Evolutionary conservation across 1,140 invertebrate genomes (phyloP).

Genomic region (Danaus plexippus): DNA sequence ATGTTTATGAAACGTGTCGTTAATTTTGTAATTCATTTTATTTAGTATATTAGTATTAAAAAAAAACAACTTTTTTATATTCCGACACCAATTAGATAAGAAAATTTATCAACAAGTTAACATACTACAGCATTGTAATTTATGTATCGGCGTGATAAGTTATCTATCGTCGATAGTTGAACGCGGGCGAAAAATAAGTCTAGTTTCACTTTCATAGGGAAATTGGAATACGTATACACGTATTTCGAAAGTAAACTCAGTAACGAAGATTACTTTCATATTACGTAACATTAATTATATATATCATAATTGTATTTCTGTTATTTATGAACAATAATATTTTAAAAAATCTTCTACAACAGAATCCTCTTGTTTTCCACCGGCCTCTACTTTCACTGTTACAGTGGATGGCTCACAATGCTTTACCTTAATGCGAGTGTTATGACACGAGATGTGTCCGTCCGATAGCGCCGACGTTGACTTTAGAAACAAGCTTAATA

Average conservation of each 20-base stretch:
- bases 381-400: constrained; percentile 14
- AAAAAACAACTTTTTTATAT: too few species aligned
- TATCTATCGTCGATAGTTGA: constrained; percentile 15
- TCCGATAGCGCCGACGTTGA: constrained; percentile 34
- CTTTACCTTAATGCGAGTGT: constrained; percentile 42
- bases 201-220: constrained; percentile 21
- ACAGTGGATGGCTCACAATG: constrained; percentile 27
- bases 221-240: constrained; percentile 14
- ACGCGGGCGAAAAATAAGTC: constrained; percentile 21
- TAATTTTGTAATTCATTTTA: too few species aligned
- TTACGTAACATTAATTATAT: constrained; percentile 10
- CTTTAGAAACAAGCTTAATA: constrained; percentile 14
- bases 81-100: too few species aligned
- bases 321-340: too few species aligned
- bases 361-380: constrained; percentile 6
- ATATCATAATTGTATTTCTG: too few species aligned
- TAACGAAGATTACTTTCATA: constrained; percentile 34
- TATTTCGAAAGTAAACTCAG: constrained; percentile 20
- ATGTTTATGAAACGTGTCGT: too few species aligned
- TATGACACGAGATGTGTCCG: constrained; percentile 40
- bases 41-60: too few species aligned
- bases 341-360: neutral
- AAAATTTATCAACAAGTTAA: too few species aligned
- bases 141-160: constrained; percentile 7
- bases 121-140: neutral